Evolutionary conservation across 2,797 vertebrate species (phyloP).

Genomic region (Xerus rutilus): DNA sequence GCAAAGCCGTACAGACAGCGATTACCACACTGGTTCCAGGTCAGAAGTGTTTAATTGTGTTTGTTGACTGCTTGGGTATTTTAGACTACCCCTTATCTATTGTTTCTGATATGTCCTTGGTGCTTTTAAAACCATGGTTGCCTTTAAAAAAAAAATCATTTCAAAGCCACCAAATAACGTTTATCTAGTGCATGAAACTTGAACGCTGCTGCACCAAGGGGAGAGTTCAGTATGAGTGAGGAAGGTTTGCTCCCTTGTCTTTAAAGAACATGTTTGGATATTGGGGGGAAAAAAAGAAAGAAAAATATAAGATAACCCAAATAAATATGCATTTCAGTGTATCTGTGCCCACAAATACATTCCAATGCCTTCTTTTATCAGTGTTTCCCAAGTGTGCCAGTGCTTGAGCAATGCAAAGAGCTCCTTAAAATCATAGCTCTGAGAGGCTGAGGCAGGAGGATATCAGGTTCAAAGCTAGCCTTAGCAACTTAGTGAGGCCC

Average conservation of each 20-base stretch:
- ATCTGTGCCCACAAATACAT: not conserved
- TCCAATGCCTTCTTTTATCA: not conserved
- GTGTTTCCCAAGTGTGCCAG: not conserved
- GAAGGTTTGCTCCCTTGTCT: conserved; percentile 5
- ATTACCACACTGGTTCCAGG: conserved; percentile 99
- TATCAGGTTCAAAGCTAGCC: no score
- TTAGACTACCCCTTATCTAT: not conserved
- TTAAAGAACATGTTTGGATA: not conserved
- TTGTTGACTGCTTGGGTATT: conserved; percentile 59
- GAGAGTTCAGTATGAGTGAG: not conserved
- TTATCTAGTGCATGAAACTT: not conserved
- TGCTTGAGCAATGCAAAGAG: not conserved
- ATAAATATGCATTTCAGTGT: not conserved
- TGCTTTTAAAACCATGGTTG: not conserved
- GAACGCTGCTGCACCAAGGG: not conserved
- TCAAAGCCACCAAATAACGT: not conserved
- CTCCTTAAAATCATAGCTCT: conserved; percentile 24
- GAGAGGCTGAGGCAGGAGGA: no score
- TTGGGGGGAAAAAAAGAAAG: not conserved
- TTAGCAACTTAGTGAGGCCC: no score
- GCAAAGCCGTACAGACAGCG: conserved; percentile 98
- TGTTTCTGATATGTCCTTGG: conserved; percentile 44
- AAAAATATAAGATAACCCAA: not conserved
- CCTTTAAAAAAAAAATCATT: not conserved
- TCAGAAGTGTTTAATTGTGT: conserved; percentile 84